A percentile compares a stretch with the other conserved stretches of the same genome.
These are phyloP conservation scores for Anguilla anguilla DNA, from an alignment of 2,797 vertebrate species.

Conservation along the genomic window DNA sequence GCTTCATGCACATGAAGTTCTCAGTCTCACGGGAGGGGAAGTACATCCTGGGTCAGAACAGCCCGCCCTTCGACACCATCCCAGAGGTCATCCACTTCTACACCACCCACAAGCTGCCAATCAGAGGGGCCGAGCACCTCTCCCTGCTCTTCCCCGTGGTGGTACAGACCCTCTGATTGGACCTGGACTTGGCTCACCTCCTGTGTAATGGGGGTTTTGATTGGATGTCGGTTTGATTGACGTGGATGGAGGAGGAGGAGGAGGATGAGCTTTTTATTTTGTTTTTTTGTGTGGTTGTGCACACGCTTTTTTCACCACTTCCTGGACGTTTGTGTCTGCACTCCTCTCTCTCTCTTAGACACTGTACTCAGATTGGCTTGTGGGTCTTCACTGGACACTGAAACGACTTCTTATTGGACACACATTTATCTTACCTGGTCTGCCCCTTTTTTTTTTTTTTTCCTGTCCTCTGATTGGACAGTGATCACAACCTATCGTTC, in stretches of 20 bases:
- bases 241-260: slow-evolving; percentile 29
- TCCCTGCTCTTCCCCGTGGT: slow-evolving; percentile 86
- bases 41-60: slow-evolving; percentile 86
- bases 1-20: slow-evolving; percentile 96
- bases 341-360: slow-evolving; percentile 50
- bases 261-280: neutral
- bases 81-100: slow-evolving; percentile 86
- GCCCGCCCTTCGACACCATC: slow-evolving; percentile 83
- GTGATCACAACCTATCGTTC: neutral
- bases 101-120: slow-evolving; percentile 83
- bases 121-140: slow-evolving; percentile 87
- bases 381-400: neutral
- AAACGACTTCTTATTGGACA: neutral
- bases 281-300: neutral
- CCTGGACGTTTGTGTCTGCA: slow-evolving; percentile 10
- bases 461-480: neutral
- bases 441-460: neutral
- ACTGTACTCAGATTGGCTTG: slow-evolving; percentile 43
- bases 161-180: slow-evolving; percentile 77
- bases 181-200: neutral
- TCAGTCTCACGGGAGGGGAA: slow-evolving; percentile 77
- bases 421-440: neutral
- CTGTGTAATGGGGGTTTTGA: slow-evolving; percentile 24
- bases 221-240: slow-evolving; percentile 40
- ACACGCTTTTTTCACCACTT: slow-evolving; percentile 28